phyloP scores from a whole-genome alignment of 2,113 vertebrate genomes.

The Chionis minor region DNA sequence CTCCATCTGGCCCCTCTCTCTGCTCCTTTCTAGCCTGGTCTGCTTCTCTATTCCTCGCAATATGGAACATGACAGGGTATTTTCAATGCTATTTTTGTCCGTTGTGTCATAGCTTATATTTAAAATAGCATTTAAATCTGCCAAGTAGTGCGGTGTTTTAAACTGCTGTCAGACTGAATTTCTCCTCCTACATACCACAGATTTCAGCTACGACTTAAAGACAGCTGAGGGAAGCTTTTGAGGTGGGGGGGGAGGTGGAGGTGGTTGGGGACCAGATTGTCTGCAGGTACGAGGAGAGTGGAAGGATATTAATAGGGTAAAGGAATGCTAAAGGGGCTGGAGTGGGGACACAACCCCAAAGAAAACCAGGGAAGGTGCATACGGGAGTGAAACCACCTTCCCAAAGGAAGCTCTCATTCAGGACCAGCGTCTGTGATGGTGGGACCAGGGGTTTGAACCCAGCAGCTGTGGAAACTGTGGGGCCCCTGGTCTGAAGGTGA shows the following conservation, averaged over 20 bases:
- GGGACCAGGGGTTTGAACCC: not conserved
- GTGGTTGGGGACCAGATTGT: slow-evolving; percentile 61
- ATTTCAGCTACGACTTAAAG: slow-evolving; percentile 67
- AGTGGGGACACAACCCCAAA: not conserved
- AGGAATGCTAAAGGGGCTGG: not conserved
- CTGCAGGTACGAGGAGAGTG: slow-evolving; percentile 54
- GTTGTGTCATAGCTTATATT: slow-evolving; percentile 73
- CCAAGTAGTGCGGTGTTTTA: slow-evolving; percentile 70
- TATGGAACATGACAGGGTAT: slow-evolving; percentile 75
- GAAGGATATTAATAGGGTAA: slow-evolving; percentile 37
- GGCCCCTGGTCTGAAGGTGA: not conserved
- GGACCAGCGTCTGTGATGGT: not conserved
- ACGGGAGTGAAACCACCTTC: not conserved
- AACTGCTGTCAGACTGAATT: slow-evolving; percentile 73
- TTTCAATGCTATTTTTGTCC: slow-evolving; percentile 75
- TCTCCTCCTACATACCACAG: slow-evolving; percentile 69
- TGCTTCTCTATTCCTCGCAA: slow-evolving; percentile 64
- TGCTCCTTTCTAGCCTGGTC: slow-evolving; percentile 67
- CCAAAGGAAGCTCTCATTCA: not conserved
- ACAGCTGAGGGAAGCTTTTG: slow-evolving; percentile 67
- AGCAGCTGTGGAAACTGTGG: accelerated
- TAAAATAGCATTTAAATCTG: slow-evolving; percentile 75
- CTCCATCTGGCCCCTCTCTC: slow-evolving; percentile 57
- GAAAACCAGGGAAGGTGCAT: not conserved
- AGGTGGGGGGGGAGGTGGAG: slow-evolving; percentile 51